Evolutionary conservation across 2,888 invertebrate species (phyloP).

Genomic region (Arctia plantaginis): DNA sequence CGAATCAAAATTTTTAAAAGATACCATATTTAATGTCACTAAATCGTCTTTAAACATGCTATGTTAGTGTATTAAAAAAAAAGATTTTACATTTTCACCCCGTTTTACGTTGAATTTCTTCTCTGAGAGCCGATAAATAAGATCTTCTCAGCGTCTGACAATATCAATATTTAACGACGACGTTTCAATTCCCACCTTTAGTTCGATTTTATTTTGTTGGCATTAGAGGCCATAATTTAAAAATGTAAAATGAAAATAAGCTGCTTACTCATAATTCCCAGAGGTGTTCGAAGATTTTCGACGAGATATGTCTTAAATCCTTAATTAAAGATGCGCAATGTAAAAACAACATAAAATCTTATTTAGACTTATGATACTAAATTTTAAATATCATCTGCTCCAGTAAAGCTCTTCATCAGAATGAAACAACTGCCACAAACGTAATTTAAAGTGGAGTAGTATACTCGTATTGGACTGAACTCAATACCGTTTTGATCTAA

Average conservation of each 20-base stretch:
- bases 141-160: conserved; percentile 22
- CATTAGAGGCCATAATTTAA: conserved; percentile 13
- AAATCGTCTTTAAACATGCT: not conserved
- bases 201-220: conserved; percentile 18
- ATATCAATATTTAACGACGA: conserved; percentile 29
- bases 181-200: conserved; percentile 21
- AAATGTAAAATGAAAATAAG: conserved; percentile 12
- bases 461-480: not conserved
- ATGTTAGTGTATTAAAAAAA: conserved; percentile 4
- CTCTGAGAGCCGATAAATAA: conserved; percentile 25
- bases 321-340: not conserved
- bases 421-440: not conserved
- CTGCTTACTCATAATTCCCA: not conserved
- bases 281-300: not conserved
- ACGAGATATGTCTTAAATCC: not conserved
- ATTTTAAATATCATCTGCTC: not conserved
- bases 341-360: not conserved
- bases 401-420: not conserved
- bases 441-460: not conserved
- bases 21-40: not conserved
- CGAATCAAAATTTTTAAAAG: not conserved
- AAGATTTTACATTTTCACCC: conserved; percentile 5
- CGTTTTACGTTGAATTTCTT: conserved; percentile 14
- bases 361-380: not conserved
- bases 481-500: not conserved